Evolutionary conservation across 2,113 vertebrate genomes (phyloP).

Genomic region (Corydoras maculifer): DNA sequence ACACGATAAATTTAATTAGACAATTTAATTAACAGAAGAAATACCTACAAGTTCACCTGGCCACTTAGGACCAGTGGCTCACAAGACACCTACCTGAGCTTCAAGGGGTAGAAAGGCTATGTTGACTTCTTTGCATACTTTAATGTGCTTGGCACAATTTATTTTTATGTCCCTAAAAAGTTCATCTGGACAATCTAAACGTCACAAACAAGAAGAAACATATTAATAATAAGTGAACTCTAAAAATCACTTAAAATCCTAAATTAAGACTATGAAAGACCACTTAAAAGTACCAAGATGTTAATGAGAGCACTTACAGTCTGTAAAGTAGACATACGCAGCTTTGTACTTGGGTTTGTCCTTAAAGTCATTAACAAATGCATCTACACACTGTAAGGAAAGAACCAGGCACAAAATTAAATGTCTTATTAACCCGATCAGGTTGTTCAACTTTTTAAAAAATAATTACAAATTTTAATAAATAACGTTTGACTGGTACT

Average conservation of each 20-base stretch:
- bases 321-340: slow-evolving; percentile 93
- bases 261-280: no score
- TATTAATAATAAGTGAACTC: no score
- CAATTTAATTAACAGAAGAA: background rate
- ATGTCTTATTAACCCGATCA: no score
- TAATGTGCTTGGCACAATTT: slow-evolving; percentile 79
- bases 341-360: slow-evolving; percentile 85
- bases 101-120: slow-evolving; percentile 87
- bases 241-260: no score
- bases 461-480: no score
- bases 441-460: no score
- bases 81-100: slow-evolving; percentile 71
- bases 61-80: no score
- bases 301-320: slow-evolving; percentile 74
- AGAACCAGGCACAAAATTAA: slow-evolving; percentile 13
- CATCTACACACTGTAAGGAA: slow-evolving; percentile 77
- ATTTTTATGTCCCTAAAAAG: slow-evolving; percentile 86
- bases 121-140: slow-evolving; percentile 88
- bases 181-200: slow-evolving; percentile 80
- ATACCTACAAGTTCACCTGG: slow-evolving; percentile 54
- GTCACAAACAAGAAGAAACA: background rate
- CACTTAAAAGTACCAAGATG: no score
- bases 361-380: slow-evolving; percentile 84
- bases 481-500: no score
- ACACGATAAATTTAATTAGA: slow-evolving; percentile 2